Percentiles rank a stretch among this genome's conserved stretches.
Conservation (phyloP, 2,113 vertebrate species). For the Bubo bubo region DNA sequence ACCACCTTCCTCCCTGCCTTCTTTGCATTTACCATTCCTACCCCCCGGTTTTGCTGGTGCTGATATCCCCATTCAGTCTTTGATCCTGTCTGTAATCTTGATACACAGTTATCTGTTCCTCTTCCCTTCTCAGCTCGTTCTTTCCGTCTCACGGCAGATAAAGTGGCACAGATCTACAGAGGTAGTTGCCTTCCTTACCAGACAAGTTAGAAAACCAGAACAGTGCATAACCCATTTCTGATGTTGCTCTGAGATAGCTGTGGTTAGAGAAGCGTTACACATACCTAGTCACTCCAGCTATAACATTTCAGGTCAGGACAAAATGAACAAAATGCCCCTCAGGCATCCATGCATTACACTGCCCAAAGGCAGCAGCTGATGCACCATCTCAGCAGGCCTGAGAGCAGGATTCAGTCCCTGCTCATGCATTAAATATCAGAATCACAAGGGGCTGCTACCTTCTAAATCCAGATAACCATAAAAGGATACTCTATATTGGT, state of each 20-base stretch:
- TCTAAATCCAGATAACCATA: slow-evolving; percentile 19
- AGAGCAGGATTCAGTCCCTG: background rate
- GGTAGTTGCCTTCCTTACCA: background rate
- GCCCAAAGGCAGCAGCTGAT: slow-evolving; percentile 41
- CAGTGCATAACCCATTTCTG: background rate
- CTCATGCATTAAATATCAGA: slow-evolving; percentile 5
- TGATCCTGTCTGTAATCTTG: slow-evolving; percentile 10
- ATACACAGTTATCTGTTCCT: background rate
- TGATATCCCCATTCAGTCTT: background rate
- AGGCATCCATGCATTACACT: background rate
- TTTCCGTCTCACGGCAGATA: background rate
- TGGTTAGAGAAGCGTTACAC: background rate
- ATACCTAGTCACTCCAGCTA: background rate
- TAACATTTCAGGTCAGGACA: slow-evolving; percentile 15
- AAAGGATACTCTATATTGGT: background rate
- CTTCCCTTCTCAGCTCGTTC: background rate
- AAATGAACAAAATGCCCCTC: background rate
- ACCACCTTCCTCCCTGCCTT: background rate
- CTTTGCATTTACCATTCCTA: background rate
- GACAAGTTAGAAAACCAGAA: background rate
- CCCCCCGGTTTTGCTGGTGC: background rate
- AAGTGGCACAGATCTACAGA: background rate
- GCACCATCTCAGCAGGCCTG: background rate
- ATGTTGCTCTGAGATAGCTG: background rate
- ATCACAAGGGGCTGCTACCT: background rate